Evolutionary conservation across 1,140 invertebrate species (phyloP), one percentile per base, ranked within the genome.

Genomic region (Babylonia areolata): DNA sequence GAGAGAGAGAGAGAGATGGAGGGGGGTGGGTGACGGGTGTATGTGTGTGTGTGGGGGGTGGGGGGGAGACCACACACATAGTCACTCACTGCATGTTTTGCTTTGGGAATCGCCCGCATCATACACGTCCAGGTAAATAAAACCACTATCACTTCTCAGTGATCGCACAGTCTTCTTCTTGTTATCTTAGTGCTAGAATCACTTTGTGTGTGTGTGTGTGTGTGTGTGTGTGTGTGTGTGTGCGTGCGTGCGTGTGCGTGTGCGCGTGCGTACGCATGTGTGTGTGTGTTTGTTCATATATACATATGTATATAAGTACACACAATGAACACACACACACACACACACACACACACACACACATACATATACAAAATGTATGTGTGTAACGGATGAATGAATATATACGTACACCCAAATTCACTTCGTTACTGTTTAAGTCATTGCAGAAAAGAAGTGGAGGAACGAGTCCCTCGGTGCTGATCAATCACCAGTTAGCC

Each of bases 231-330:
- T 46, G 42, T 80, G 78, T 54, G 78, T 51, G 42, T 51, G 78
- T 51, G 42, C 31, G 78, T 51, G 78, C 31, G 78, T 79, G 77
- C 42, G 77, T 79, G 77, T 79, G 77, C 42, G 39, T 79, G 77
- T 79, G 77, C 42, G 3, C 28, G 77, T 42, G 77, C 39, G 39
- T 46, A 31, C 42, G 77, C 39, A 2, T 28, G 73, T n/a, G n/a
- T n/a, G n/a, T n/a, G n/a, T n/a, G n/a, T n/a, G n/a, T n/a, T n/a
- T n/a, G n/a, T n/a, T 11, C 58, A 64, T 23, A 64, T 23, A 64
- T 23, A 64, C 58, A 64, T 23, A 64, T 23, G n/a, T 23, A 64
- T 23, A 64, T 23, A 64, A 6, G n/a, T 23, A 64, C 58, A 64
- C n/a, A 64, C 58, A 23, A 64, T 23, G n/a, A 6, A 64, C 58